phyloP scores from a whole-genome alignment of 2,113 vertebrate genomes.

The Anser cygnoides region DNA sequence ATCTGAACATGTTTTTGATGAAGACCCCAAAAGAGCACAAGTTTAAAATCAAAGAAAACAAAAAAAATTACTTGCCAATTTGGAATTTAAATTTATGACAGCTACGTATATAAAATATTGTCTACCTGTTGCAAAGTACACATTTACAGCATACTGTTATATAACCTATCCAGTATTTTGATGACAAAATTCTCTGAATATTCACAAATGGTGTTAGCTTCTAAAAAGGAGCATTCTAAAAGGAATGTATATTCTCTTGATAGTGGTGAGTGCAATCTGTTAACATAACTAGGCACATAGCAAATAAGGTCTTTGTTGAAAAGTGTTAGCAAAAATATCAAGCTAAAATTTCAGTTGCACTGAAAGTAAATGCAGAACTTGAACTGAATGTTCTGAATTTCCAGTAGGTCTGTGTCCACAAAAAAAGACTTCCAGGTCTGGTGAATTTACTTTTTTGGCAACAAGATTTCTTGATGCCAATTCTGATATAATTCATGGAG shows the following conservation, averaged over 20 bases:
- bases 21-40: background rate
- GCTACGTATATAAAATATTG: background rate
- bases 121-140: background rate
- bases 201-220: background rate
- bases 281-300: background rate
- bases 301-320: background rate
- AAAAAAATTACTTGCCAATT: background rate
- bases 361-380: background rate
- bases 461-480: background rate
- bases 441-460: background rate
- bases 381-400: background rate
- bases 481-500: background rate
- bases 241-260: background rate
- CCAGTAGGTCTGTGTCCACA: background rate
- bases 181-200: background rate
- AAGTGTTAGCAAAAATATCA: background rate
- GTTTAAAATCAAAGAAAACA: background rate
- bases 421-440: background rate
- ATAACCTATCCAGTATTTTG: background rate
- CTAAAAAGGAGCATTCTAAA: background rate
- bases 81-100: background rate
- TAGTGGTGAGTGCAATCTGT: background rate
- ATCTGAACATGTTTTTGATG: background rate
- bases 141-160: background rate
- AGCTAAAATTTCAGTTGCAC: background rate